Conservation (phyloP, 1,140 invertebrate species). For the Euborellia annulipes region DNA sequence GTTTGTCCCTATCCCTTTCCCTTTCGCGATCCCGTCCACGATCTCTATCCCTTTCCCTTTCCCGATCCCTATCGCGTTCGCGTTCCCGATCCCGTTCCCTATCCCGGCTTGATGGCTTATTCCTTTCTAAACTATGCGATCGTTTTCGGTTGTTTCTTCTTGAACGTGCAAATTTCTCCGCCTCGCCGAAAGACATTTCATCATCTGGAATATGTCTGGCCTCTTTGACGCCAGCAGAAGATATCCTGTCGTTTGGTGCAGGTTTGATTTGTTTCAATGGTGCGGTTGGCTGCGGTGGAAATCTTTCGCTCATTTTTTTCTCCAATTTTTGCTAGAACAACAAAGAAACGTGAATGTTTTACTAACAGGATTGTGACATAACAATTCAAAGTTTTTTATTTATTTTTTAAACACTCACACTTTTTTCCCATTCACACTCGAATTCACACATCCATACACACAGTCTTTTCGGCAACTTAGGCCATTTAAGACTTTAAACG, state of each 20-base stretch:
- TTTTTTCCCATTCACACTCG: no score
- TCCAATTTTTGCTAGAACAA: slow-evolving; percentile 47
- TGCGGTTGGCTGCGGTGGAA: slow-evolving; percentile 31
- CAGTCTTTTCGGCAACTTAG: no score
- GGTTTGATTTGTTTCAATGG: slow-evolving; percentile 25
- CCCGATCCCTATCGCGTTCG: slow-evolving; percentile 10
- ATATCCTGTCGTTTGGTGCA: slow-evolving; percentile 19
- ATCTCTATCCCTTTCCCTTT: slow-evolving; percentile 18
- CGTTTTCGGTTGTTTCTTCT: slow-evolving; percentile 8
- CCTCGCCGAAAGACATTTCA: slow-evolving; percentile 35
- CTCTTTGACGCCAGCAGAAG: slow-evolving; percentile 23
- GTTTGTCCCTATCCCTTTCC: slow-evolving; percentile 7
- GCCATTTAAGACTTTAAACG: no score
- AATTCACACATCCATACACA: no score
- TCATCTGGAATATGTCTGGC: slow-evolving; percentile 33
- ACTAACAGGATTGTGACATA: no score
- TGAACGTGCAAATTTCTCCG: slow-evolving; percentile 19
- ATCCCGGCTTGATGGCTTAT: slow-evolving; percentile 1
- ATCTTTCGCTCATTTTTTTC: slow-evolving; percentile 45
- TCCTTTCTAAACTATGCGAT: slow-evolving; percentile 1
- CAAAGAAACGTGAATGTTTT: no score
- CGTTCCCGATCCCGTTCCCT: slow-evolving; percentile 6
- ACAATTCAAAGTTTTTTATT: no score
- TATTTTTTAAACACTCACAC: no score
- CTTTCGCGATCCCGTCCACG: slow-evolving; percentile 16